phyloP scores from a whole-genome alignment of 2,113 vertebrate genomes.

The Poeciliopsis occidentalis region DNA sequence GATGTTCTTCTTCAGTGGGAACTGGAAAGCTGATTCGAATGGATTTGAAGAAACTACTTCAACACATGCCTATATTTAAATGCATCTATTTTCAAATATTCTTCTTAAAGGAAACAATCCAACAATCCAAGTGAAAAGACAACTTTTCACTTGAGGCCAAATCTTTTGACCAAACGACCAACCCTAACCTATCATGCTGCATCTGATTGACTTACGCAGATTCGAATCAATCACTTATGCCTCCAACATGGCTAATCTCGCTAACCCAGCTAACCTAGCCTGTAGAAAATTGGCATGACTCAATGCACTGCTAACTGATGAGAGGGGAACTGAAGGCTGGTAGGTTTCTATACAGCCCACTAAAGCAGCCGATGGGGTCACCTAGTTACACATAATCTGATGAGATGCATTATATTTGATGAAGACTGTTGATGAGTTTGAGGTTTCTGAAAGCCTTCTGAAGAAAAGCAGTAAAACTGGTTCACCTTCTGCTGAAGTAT shows the following conservation, averaged over 20 bases:
- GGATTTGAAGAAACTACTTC: background rate
- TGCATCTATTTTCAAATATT: background rate
- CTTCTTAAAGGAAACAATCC: too few species aligned
- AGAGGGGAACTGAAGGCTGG: background rate
- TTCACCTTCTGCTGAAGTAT: constrained; percentile 38
- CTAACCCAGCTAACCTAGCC: background rate
- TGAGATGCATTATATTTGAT: background rate
- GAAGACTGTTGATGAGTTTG: background rate
- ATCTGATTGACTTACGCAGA: background rate
- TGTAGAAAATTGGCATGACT: too few species aligned
- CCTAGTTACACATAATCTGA: background rate
- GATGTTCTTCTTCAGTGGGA: background rate
- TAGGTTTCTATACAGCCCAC: background rate
- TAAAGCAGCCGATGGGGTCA: background rate
- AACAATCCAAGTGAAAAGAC: too few species aligned
- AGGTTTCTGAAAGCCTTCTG: background rate
- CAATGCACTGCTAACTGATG: too few species aligned
- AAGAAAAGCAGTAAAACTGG: background rate
- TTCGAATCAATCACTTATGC: background rate
- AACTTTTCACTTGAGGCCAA: background rate
- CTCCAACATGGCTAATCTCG: background rate
- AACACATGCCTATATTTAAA: background rate
- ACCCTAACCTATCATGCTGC: background rate
- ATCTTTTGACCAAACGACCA: background rate
- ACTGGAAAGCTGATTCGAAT: background rate